Evolutionary conservation across 1,140 invertebrate species (phyloP).

Genomic region (Penaeus vannamei): DNA sequence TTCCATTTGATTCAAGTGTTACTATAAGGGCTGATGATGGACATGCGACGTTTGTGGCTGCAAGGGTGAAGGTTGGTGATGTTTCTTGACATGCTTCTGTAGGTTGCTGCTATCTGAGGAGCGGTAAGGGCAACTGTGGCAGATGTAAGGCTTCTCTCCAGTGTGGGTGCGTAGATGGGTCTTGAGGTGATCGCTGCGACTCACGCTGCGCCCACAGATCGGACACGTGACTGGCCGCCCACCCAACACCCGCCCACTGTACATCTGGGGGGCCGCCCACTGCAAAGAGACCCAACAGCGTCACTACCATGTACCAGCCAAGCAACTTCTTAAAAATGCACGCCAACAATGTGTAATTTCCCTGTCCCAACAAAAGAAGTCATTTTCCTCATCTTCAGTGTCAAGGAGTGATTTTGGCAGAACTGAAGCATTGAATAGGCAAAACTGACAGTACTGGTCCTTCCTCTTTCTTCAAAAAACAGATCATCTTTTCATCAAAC

Average conservation of each 20-base stretch:
- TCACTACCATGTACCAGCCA: conserved; percentile 38
- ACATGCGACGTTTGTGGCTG: too few species aligned
- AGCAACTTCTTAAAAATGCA: background rate
- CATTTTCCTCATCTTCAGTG: too few species aligned
- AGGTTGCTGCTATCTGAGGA: conserved; percentile 64
- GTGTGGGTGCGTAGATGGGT: conserved; percentile 72
- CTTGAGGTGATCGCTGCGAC: conserved; percentile 67
- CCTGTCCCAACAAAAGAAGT: too few species aligned
- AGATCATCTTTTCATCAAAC: too few species aligned
- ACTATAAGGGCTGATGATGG: too few species aligned
- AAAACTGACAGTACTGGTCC: too few species aligned
- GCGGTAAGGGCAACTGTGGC: conserved; percentile 69
- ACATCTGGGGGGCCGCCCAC: conserved; percentile 55
- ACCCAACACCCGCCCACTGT: conserved; percentile 55
- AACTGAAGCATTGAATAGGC: too few species aligned
- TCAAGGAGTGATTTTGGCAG: too few species aligned
- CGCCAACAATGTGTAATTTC: conserved; percentile 8
- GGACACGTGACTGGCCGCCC: conserved; percentile 53
- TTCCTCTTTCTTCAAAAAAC: too few species aligned
- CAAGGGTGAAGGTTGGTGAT: conserved; percentile 35
- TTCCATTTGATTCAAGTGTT: too few species aligned
- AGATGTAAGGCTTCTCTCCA: conserved; percentile 72
- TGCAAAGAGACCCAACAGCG: conserved; percentile 53
- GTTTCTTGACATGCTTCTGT: conserved; percentile 60
- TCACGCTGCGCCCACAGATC: conserved; percentile 60